A percentile compares a stretch with the other conserved stretches of the same genome.
Conservation (phyloP, 2,888 invertebrate genomes). For the Troilus luridus region DNA sequence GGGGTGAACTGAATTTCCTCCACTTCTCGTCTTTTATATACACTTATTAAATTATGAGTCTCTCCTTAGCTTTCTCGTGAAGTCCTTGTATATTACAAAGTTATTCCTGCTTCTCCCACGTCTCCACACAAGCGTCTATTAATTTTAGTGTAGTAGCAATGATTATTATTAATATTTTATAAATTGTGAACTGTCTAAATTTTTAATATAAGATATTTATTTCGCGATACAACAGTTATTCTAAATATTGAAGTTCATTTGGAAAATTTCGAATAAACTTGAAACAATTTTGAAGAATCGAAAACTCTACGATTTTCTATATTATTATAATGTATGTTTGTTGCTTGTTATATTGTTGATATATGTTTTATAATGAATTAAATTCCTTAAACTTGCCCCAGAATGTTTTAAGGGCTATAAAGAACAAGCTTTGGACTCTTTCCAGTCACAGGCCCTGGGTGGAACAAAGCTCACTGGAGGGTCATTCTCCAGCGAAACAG, state of each 20-base stretch:
- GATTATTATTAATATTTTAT: neutral
- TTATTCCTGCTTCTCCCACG: neutral
- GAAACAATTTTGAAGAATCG: neutral
- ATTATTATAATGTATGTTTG: too few species aligned
- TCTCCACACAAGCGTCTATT: neutral
- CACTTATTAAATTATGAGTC: slow-evolving; percentile 24
- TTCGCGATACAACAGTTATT: too few species aligned
- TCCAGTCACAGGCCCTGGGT: neutral
- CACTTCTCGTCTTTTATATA: neutral
- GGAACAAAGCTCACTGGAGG: slow-evolving; percentile 16
- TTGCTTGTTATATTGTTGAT: too few species aligned
- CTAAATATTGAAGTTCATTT: too few species aligned
- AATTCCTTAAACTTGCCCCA: neutral
- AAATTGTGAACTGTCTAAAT: neutral
- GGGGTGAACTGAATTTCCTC: neutral
- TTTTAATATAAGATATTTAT: too few species aligned
- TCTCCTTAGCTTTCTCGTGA: neutral
- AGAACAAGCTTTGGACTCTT: neutral
- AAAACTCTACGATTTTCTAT: neutral
- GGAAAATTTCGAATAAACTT: too few species aligned
- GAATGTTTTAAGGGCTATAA: neutral
- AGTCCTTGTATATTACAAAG: neutral
- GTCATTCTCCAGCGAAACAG: slow-evolving; percentile 21
- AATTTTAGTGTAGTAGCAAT: neutral
- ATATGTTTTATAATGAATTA: neutral